Evolutionary conservation across 2,797 vertebrate genomes (phyloP), one percentile per base, ranked within the genome.

Genomic region (Merluccius polli): DNA sequence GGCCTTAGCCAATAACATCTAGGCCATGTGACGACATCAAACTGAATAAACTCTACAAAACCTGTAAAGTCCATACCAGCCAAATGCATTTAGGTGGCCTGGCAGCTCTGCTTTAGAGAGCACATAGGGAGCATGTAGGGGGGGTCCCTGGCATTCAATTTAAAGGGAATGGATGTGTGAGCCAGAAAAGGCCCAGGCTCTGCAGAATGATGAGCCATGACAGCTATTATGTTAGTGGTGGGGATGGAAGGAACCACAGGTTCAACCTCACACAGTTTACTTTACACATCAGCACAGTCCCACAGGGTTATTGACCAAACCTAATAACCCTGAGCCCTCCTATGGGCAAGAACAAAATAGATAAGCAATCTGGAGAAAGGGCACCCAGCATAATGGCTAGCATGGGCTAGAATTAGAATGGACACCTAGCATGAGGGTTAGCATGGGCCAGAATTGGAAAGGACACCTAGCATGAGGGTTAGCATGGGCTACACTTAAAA

Each of bases 191-290:
- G 31, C 38, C 71, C 75, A 73, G 38, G 48, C 30, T 70, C 44
- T 63, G 76, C 27, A 71, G 72, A 71, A 31, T 72, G 38, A 82
- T 71, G 27, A 80, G 31, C 30, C 18, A 38, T 16, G 71, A 71
- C 80, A 79, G 80, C 38, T 71, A 18, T n/a, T 76, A 70, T 71
- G 70, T 24, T 71, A 73, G 74, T 41, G 21, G 27, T 76, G 10
- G 81, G 24, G 52, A 59, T 21, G 18, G 41, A 44, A 52, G 41
- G 70, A 82, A 82, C 44, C 38, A 12, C 1, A 32, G 68, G 68
- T 18, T 70, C 18, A 36, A 27, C 21, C 10, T 36, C 70, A 71
- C 21, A 21, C 70, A 36, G n/a, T 36, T 71, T 10, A 71, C 59
- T 77, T 73, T 77, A 79, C 44, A 48, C 44, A 21, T 48, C 44